phyloP scores from a whole-genome alignment of 2,888 invertebrate genomes.

The Podotricha telesiphe region DNA sequence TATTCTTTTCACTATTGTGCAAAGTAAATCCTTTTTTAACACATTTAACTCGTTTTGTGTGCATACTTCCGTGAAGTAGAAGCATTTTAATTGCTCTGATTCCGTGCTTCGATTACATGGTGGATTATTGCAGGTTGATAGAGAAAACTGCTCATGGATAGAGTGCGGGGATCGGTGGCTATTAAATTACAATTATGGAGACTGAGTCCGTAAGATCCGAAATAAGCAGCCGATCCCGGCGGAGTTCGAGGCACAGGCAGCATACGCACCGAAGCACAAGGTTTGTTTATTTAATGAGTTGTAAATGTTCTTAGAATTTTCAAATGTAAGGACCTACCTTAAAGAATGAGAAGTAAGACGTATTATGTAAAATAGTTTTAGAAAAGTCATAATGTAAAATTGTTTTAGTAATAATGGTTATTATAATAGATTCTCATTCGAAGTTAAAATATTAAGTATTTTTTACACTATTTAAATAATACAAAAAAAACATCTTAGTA shows the following conservation, averaged over 20 bases:
- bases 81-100: constrained; percentile 74
- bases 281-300: constrained; percentile 63
- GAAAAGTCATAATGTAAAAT: too few species aligned
- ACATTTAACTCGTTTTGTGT: constrained; percentile 44
- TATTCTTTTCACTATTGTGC: constrained; percentile 8
- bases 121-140: constrained; percentile 62
- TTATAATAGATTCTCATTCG: too few species aligned
- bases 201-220: constrained; percentile 97
- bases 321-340: not conserved
- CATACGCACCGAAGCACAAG: constrained; percentile 87
- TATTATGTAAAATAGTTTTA: too few species aligned
- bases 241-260: constrained; percentile 86
- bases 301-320: constrained; percentile 13
- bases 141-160: constrained; percentile 68
- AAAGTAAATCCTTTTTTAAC: constrained; percentile 43
- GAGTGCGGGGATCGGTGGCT: constrained; percentile 50
- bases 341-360: not conserved
- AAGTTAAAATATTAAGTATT: too few species aligned
- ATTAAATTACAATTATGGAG: constrained; percentile 87
- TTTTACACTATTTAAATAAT: too few species aligned
- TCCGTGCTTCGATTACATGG: constrained; percentile 61
- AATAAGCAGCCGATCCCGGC: constrained; percentile 91
- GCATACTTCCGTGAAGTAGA: constrained; percentile 62
- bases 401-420: too few species aligned
- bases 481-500: too few species aligned